Percentiles rank a stretch among this genome's conserved stretches.
Evolutionary conservation across 2,888 invertebrate species (phyloP).

Genomic region (Lysandra bellargus): DNA sequence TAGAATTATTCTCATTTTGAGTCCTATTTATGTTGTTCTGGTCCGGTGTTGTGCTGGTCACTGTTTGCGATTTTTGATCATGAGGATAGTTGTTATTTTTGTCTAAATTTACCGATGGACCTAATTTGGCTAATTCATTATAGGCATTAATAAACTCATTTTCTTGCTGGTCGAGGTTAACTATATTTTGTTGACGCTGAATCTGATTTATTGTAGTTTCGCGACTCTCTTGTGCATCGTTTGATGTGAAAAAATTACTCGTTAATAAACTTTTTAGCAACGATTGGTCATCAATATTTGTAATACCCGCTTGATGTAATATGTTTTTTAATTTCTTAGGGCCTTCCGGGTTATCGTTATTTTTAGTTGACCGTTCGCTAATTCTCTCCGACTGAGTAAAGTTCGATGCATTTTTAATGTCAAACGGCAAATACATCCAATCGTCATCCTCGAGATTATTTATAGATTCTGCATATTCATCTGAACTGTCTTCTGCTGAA

Average conservation of each 20-base stretch:
- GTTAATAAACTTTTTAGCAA: constrained; percentile 57
- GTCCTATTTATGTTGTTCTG: background rate
- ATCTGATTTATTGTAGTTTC: constrained; percentile 40
- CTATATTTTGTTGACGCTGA: constrained; percentile 36
- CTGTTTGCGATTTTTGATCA: constrained; percentile 15
- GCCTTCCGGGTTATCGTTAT: constrained; percentile 49
- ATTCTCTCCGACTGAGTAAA: constrained; percentile 36
- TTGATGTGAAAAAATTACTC: constrained; percentile 31
- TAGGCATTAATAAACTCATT: constrained; percentile 75
- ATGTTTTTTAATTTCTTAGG: constrained; percentile 60
- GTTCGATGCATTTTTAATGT: constrained; percentile 43
- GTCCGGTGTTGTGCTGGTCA: background rate
- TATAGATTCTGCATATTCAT: constrained; percentile 67
- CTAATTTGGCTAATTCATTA: constrained; percentile 67
- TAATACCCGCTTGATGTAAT: constrained; percentile 59
- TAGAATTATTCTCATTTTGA: background rate
- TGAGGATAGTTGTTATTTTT: constrained; percentile 34
- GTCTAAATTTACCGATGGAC: constrained; percentile 64
- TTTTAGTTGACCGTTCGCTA: constrained; percentile 39
- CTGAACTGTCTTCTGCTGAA: constrained; percentile 78
- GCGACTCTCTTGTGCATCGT: constrained; percentile 40
- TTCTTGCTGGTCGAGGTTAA: constrained; percentile 54
- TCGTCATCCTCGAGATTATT: constrained; percentile 64
- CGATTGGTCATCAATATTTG: constrained; percentile 59
- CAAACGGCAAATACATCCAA: constrained; percentile 71